Base-by-base conservation (phyloP, 2,888 invertebrate genomes). In the Hetaerina titia region DNA sequence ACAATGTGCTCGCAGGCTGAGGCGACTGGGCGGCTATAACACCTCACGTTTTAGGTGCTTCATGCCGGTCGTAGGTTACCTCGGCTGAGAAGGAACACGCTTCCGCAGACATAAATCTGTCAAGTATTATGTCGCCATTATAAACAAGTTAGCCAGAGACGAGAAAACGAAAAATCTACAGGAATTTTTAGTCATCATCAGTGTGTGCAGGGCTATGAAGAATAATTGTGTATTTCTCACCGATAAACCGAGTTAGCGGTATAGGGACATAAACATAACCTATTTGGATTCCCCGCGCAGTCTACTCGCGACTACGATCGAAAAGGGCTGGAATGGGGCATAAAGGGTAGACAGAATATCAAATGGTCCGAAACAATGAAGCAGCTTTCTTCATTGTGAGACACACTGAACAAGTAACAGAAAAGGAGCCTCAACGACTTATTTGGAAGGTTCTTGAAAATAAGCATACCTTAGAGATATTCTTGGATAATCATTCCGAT, bases 71-170 rank as follows among this genome's bases (percentile, higher is more conserved):
- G 31, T 11, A 9, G 25, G 25, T 31, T 25, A 11, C 81, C 31
- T 31, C 31, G 31, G n/a, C 81, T 13, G 2, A 8, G 31, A 4
- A 81, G 31, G 15, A n/a, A 81, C 81, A 81, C 81, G 15, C 81
- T 81, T 81, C 81, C 81, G 81, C 31, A n/a, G 81, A 15, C n/a
- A 81, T 81, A 81, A 81, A 81, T 81, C 81, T 81, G 13, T 81
- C 81, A 22, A 15, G 2, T 31, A 31, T 81, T 81, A 81, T 25
- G 8, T 74, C 25, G 74, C 74, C 74, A 74, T 13, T 25, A 74
- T 22, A 8, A 81, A 31, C 81, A 31, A 25, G 60, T 81, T 81
- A 81, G 25, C 13, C 81, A 13, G 25, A 13, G 25, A 9, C 2
- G 11, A 15, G 31, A 81, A 81, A 15, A 31, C 2, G 4, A 81